Base-by-base conservation (phyloP, 37 sponge, comb jelly and placozoan species). In the Cladorhizidae sp. region DNA sequence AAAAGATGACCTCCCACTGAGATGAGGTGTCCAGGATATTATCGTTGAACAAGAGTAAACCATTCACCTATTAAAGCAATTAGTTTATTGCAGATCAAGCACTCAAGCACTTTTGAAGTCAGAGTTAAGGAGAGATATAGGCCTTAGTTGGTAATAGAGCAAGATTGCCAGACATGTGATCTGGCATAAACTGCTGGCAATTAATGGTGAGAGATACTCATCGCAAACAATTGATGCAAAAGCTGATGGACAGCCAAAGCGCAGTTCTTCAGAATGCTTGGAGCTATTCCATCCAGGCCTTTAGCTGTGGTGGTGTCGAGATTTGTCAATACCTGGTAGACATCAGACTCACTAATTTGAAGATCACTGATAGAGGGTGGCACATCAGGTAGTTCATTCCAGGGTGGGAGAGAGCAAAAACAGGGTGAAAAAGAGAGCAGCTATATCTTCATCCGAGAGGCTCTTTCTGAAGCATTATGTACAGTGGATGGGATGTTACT, bases 41-140 rank as follows among this genome's bases (percentile, higher is more conserved):
- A 37, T 5, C 3, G 21, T 31, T 55, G 54, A 39, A 82, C 1
- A 37, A 17, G 6, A 82, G 67, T 17, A 82, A 8, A 15, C 72
- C n/a, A n/a, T n/a, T n/a, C n/a, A n/a, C n/a, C n/a, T n/a, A n/a
- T n/a, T n/a, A n/a, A n/a, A n/a, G n/a, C n/a, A n/a, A n/a, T n/a
- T n/a, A n/a, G n/a, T n/a, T n/a, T n/a, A n/a, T n/a, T n/a, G n/a
- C n/a, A n/a, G n/a, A n/a, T n/a, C 82, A 26, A 82, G 58, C 9
- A 82, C 74, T 38, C n/a, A n/a, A n/a, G n/a, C n/a, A n/a, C n/a
- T n/a, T 82, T 82, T 9, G 82, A 70, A 5, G 31, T 9, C 41
- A 33, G 74, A n/a, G n/a, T n/a, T 73, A 8, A 82, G 64, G 2
- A 82, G 51, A 23, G 82, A 82, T 20, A 82, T 82, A 32, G 82